Evolutionary conservation across 2,888 invertebrate species (phyloP).

Genomic region (Chromoteleia sp.): DNA sequence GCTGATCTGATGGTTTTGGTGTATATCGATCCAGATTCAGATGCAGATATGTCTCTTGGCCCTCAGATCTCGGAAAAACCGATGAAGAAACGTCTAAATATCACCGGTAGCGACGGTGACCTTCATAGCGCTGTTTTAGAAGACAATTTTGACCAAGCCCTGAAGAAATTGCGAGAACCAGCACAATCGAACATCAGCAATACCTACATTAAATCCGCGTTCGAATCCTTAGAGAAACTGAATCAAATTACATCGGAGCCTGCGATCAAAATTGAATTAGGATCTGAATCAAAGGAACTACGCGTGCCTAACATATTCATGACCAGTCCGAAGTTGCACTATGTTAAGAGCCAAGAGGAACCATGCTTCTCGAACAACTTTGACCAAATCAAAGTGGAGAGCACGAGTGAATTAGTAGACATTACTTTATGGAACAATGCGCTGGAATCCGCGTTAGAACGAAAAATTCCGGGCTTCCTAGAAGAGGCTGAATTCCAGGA

Average conservation of each 20-base stretch:
- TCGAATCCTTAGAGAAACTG: slow-evolving; percentile 74
- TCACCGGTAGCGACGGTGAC: slow-evolving; percentile 87
- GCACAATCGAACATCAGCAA: slow-evolving; percentile 53
- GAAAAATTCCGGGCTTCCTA: slow-evolving; percentile 76
- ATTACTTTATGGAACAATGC: slow-evolving; percentile 80
- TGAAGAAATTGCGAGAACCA: slow-evolving; percentile 83
- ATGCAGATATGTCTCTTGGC: slow-evolving; percentile 86
- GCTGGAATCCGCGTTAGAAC: slow-evolving; percentile 77
- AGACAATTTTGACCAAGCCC: slow-evolving; percentile 86
- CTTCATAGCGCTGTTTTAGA: slow-evolving; percentile 85
- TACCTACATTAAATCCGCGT: slow-evolving; percentile 56
- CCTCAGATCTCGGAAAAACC: slow-evolving; percentile 79
- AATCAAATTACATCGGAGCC: slow-evolving; percentile 66
- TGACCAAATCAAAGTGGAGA: slow-evolving; percentile 63
- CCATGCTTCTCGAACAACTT: slow-evolving; percentile 73
- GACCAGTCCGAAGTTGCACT: slow-evolving; percentile 12
- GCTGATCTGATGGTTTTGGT: slow-evolving; percentile 89
- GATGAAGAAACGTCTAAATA: slow-evolving; percentile 78
- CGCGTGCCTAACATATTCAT: slow-evolving; percentile 31
- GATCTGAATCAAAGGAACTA: slow-evolving; percentile 24
- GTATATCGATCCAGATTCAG: slow-evolving; percentile 88
- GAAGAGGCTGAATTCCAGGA: slow-evolving; percentile 74
- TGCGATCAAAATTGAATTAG: slow-evolving; percentile 35
- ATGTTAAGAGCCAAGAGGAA: slow-evolving; percentile 9
- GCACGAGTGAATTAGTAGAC: slow-evolving; percentile 72